A percentile compares a stretch with the other conserved stretches of the same genome.
Conservation (phyloP, 1,140 invertebrate genomes). For the Drosophila varians region DNA sequence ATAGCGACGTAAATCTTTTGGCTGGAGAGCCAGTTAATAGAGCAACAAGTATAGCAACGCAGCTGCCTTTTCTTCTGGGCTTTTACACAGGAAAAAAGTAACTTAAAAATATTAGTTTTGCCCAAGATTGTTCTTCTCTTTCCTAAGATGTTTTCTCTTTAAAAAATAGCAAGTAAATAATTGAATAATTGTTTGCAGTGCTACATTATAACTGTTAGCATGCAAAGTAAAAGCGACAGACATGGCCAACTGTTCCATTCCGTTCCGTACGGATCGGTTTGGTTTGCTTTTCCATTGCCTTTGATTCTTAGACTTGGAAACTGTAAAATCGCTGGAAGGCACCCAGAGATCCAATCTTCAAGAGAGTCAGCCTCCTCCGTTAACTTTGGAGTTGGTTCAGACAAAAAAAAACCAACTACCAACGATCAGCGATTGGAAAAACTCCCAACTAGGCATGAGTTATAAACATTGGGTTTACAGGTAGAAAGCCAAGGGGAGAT, state of each 20-base stretch:
- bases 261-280: constrained; percentile 29
- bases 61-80: background rate
- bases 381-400: constrained; percentile 28
- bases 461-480: background rate
- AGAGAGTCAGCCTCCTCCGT: constrained; percentile 5
- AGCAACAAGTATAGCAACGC: constrained; percentile 56
- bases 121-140: background rate
- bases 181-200: background rate
- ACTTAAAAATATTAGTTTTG: too few relatives aligned
- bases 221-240: constrained; percentile 61
- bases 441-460: background rate
- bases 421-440: constrained; percentile 29
- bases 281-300: constrained; percentile 9
- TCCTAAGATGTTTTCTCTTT: background rate
- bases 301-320: constrained; percentile 5
- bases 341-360: constrained; percentile 18
- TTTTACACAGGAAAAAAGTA: constrained; percentile 1
- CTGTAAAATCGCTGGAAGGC: constrained; percentile 35
- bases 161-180: too few relatives aligned
- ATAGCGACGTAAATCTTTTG: constrained; percentile 48
- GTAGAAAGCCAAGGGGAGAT: background rate
- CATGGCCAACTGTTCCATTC: constrained; percentile 22
- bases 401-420: background rate
- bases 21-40: constrained; percentile 63
- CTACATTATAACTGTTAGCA: constrained; percentile 59